These are phyloP conservation scores for Sebastolobus altivelis DNA, from an alignment of 2,797 vertebrate genomes.

Conservation along the genomic window DNA sequence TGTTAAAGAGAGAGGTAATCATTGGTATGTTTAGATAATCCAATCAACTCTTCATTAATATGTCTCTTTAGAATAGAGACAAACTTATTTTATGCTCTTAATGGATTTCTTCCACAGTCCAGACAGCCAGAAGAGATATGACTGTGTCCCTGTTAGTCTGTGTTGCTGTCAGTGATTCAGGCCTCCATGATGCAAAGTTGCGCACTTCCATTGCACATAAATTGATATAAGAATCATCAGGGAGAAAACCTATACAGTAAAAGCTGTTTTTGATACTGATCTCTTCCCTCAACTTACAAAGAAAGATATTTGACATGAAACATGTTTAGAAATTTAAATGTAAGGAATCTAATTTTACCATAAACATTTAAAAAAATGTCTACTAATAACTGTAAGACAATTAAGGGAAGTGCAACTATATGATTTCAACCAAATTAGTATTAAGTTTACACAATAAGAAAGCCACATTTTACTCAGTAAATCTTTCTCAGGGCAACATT, in stretches of 20 bases:
- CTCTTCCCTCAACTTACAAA: not conserved
- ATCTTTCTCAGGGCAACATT: not conserved
- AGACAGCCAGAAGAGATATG: not conserved
- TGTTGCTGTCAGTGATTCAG: not conserved
- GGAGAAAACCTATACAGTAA: not conserved
- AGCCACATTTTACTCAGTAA: not conserved
- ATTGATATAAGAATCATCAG: not conserved
- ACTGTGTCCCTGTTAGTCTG: not conserved
- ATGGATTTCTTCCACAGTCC: not conserved
- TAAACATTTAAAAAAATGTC: not conserved
- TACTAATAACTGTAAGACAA: not conserved
- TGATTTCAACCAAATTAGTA: not conserved
- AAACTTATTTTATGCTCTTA: not conserved
- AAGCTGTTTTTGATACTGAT: not conserved
- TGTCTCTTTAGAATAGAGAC: constrained; percentile 13
- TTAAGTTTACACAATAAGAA: not conserved
- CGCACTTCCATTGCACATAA: not conserved
- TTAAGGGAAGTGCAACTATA: not conserved
- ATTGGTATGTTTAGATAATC: constrained; percentile 22
- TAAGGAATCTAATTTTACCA: not conserved
- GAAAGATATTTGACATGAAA: not conserved
- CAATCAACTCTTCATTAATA: constrained; percentile 7
- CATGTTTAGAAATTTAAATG: not conserved
- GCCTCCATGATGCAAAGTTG: not conserved
- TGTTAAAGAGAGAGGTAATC: constrained; percentile 10